Evolutionary conservation across 1,140 invertebrate genomes (phyloP), one percentile per base, ranked within the genome.

Genomic region (Listronotus bonariensis): DNA sequence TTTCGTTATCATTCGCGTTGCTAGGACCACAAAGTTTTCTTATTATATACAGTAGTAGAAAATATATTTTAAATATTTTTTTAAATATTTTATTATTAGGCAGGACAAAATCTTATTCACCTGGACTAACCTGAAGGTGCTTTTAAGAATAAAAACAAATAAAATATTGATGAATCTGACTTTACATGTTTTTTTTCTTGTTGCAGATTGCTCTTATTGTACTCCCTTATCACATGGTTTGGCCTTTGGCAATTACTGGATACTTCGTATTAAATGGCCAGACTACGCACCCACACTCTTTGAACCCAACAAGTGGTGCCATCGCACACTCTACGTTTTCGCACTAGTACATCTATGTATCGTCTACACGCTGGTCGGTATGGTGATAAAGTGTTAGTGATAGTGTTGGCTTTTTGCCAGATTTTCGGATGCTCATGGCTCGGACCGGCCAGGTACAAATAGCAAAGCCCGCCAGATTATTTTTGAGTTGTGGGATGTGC

Each of bases 231-330:
- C 56, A 84, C 80, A 10, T 92, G 90, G 90, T 92, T 92, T 72
- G 79, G 82, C 8, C 75, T n/a, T 87, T 75, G 91, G 92, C 14
- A 92, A 92, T 78, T 90, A 88, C 73, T 92, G 90, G 89, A 90
- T 90, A n/a, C 80, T 90, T 32, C 81, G 83, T 65, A 89, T 91
- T 72, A 86, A 87, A 80, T 89, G 88, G 85, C 90, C 90, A 11
- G 85, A 88, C 57, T 89, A 85, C 76, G 78, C 84, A 5, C 83
- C 86, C 6, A 85, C 84, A 0, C 80, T 90, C 31, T 89, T 87
- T 76, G 84, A 90, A 55, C 88, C 88, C 0, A 87, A 89, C 76
- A 79, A 82, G 31, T 93, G 90, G 87, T 93, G 91, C 74, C 83
- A 90, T 76, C 84, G 85, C 54, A 89, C 87, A 0, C 82, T 93